Evolutionary conservation across 2,113 vertebrate species (phyloP), one percentile per base, ranked within the genome.

Genomic region (Lophius piscatorius): DNA sequence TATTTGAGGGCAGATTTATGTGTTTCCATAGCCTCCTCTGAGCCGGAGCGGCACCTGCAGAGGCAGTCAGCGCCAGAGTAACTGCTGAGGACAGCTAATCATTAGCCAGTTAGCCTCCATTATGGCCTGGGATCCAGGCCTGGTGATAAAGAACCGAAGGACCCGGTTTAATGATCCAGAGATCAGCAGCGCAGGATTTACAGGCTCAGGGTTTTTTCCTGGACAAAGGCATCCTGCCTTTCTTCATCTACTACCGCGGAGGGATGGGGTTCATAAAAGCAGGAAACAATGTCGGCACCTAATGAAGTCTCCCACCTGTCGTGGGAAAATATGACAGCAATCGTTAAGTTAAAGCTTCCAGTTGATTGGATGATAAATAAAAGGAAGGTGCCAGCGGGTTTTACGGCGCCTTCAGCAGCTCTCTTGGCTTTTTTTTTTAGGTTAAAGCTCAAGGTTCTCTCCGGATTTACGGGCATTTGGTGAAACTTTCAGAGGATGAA

Each of bases 81-180:
- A 63, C 70, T 70, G 78, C 17, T 51, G 73, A 65, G 42, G 82
- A 89, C 84, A 80, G 88, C 85, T 83, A 85, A 89, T 88, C 83
- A 88, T 89, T 88, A 86, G 82, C 85, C 84, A 83, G 87, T 86
- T 86, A 87, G 83, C 76, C 80, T 71, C 80, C 41, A 80, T 89
- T 85, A 87, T 70, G 71, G 72, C 59, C 76, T 39, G 76, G 68
- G 69, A 88, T 84, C 69, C 69, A 56, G 47, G 66, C 77, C 58
- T 63, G 78, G 82, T 79, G 79, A 85, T 87, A 84, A 88, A 87
- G 74, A 81, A 83, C 76, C 77, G 64, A 60, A 82, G 58, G 63
- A 73, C 64, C 57, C 60, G 42, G 73, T 82, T 88, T 89, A 88
- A 92, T 83, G 82, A 86, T 74, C 84, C 86, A 65, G 54, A 78